Evolutionary conservation across 1,140 invertebrate genomes (phyloP), one percentile per base, ranked within the genome.

Genomic region (Linepithema humile): DNA sequence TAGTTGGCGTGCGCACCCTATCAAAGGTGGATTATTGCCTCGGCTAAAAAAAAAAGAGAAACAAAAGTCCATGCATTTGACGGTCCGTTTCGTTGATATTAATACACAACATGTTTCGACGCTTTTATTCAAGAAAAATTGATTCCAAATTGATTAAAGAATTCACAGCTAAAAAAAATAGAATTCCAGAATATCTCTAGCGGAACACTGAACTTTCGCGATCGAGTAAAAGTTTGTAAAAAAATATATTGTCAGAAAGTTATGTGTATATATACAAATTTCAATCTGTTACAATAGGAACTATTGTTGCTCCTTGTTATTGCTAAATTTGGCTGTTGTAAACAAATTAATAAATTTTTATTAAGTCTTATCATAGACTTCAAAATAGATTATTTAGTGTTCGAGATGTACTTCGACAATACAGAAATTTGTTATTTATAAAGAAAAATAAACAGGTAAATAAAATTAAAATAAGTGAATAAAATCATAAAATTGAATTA

Each of bases 231-330:
- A 40, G 43, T 69, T 55, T 40, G 62, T 23, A 17, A 55, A 38
- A n/a, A 9, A 1, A 15, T 15, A 67, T 77, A 50, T 50, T 38
- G n/a, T 29, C 17, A 35, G 45, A 2, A 53, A 67, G 62, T 78
- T 55, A 55, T n/a, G n/a, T n/a, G n/a, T n/a, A n/a, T n/a, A n/a
- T n/a, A n/a, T 17, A 55, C 48, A 32, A 55, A 55, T 69, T 69
- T 32, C 48, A 32, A n/a, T 65, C 29, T 35, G 6, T 64, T 53
- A 29, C 48, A 75, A 48, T 69, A 40, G 23, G 20, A n/a, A n/a
- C n/a, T n/a, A n/a, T n/a, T n/a, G n/a, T n/a, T n/a, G n/a, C n/a
- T n/a, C n/a, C n/a, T 53, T 15, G 23, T 12, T 55, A 20, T 57
- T 55, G 7, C 57, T 70, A 70, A 12, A 70, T 43, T 69, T 35